Evolutionary conservation across 2,888 invertebrate genomes (phyloP).

Genomic region (Himalopsyche anomala): DNA sequence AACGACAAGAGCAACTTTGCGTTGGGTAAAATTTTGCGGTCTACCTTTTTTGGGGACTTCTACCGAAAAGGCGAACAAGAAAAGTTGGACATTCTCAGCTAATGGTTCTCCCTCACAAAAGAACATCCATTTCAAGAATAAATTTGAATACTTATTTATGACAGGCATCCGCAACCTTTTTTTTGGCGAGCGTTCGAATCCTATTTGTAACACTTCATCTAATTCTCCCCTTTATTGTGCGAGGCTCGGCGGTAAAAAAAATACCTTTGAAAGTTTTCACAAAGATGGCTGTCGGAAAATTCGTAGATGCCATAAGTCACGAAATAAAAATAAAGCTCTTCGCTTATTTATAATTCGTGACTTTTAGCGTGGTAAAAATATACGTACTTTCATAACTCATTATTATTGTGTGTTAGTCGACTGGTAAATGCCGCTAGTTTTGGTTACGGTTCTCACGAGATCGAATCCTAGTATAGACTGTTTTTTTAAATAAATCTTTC

Average conservation of each 20-base stretch:
- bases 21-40: background rate
- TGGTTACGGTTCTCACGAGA: too few species aligned
- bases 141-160: slow-evolving; percentile 55
- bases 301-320: too few species aligned
- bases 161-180: slow-evolving; percentile 52
- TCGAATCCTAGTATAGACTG: too few species aligned
- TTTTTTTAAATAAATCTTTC: too few species aligned
- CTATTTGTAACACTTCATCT: slow-evolving; percentile 56
- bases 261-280: background rate
- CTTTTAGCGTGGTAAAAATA: too few species aligned
- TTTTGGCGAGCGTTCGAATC: slow-evolving; percentile 51
- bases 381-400: too few species aligned
- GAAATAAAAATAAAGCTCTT: too few species aligned
- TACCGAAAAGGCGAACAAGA: background rate
- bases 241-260: slow-evolving; percentile 9
- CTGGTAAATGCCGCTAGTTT: too few species aligned
- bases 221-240: slow-evolving; percentile 47
- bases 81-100: slow-evolving; percentile 38
- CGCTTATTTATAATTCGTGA: too few species aligned
- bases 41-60: background rate
- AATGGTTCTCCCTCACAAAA: slow-evolving; percentile 39
- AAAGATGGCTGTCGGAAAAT: background rate
- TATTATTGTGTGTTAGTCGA: too few species aligned
- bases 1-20: background rate
- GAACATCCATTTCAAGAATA: slow-evolving; percentile 51